Conservation (phyloP, 1,140 invertebrate genomes). For the Medauroidea extradentata region DNA sequence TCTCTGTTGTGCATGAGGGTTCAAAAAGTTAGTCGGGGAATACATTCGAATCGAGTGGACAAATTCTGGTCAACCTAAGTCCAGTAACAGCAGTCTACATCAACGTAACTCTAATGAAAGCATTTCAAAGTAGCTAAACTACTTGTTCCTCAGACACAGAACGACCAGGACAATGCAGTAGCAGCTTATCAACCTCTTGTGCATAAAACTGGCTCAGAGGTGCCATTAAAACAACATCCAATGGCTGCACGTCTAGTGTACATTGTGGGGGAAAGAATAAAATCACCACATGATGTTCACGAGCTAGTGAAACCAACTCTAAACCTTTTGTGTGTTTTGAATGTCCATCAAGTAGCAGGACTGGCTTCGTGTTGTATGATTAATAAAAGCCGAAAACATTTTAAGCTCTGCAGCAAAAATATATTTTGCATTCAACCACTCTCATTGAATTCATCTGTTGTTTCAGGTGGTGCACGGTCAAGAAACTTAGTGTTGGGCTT, state of each 20-base stretch:
- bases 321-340: slow-evolving; percentile 37
- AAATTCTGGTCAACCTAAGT: too few species aligned
- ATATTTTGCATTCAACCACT: slow-evolving; percentile 36
- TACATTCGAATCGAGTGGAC: too few species aligned
- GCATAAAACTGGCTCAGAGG: too few species aligned
- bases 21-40: too few species aligned
- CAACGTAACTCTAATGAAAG: too few species aligned
- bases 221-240: too few species aligned
- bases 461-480: slow-evolving; percentile 22
- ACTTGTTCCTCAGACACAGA: too few species aligned
- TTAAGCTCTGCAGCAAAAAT: slow-evolving; percentile 38
- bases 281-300: slow-evolving; percentile 35
- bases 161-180: too few species aligned
- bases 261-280: slow-evolving; percentile 37
- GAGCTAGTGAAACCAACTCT: slow-evolving; percentile 33
- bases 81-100: too few species aligned
- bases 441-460: slow-evolving; percentile 27
- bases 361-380: slow-evolving; percentile 20
- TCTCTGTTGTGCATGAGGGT: too few species aligned
- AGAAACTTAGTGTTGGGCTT: slow-evolving; percentile 18
- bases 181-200: too few species aligned
- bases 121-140: too few species aligned
- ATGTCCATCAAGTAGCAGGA: slow-evolving; percentile 41
- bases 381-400: slow-evolving; percentile 27
- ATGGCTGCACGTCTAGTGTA: slow-evolving; percentile 40